These are phyloP conservation scores for Tethea ocularis DNA, from an alignment of 2,888 invertebrate species.

Conservation along the genomic window DNA sequence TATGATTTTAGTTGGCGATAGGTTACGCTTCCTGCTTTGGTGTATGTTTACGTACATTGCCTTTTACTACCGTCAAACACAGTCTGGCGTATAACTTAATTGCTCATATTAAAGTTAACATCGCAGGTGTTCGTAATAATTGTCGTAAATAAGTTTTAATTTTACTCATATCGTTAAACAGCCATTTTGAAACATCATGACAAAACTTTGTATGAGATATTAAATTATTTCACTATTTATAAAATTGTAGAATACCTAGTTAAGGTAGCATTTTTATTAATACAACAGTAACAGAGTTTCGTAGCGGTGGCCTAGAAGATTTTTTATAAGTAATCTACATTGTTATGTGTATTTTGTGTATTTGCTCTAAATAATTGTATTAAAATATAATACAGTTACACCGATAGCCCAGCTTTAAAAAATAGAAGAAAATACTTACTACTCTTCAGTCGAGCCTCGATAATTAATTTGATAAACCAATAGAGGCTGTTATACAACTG, in stretches of 20 bases:
- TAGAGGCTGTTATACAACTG: not conserved
- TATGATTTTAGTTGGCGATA: too few species aligned
- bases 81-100: constrained; percentile 1
- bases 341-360: too few species aligned
- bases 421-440: not conserved
- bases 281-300: too few species aligned
- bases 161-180: constrained; percentile 1
- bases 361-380: too few species aligned
- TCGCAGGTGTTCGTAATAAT: not conserved
- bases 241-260: too few species aligned
- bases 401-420: too few species aligned
- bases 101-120: not conserved
- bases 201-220: not conserved
- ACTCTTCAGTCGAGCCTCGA: not conserved
- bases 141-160: not conserved
- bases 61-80: not conserved
- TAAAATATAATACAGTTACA: too few species aligned
- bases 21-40: too few species aligned
- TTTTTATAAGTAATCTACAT: too few species aligned
- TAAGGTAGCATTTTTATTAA: too few species aligned
- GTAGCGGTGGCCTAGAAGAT: too few species aligned
- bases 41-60: too few species aligned
- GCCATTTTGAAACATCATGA: not conserved
- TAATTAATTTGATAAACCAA: not conserved
- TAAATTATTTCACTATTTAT: not conserved